These are phyloP conservation scores for Nephrocerus scutellatus DNA, from an alignment of 2,888 invertebrate species.

Conservation along the genomic window DNA sequence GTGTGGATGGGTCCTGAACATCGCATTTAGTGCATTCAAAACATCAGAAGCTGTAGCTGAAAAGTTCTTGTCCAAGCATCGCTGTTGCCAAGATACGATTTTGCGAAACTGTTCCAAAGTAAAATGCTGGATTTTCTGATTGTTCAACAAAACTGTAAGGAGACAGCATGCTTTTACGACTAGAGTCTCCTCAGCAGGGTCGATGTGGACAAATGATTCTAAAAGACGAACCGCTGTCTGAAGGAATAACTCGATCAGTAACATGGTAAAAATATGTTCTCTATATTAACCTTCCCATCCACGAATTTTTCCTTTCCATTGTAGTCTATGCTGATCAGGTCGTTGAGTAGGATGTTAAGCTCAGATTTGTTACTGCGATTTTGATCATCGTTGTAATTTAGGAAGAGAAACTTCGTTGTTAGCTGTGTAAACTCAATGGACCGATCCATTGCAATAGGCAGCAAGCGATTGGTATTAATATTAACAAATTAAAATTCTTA, in stretches of 20 bases:
- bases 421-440: constrained; percentile 22
- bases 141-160: constrained; percentile 51
- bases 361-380: constrained; percentile 49
- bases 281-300: constrained; percentile 22
- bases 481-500: no score
- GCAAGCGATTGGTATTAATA: no score
- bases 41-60: constrained; percentile 25
- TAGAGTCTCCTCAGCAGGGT: constrained; percentile 51
- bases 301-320: constrained; percentile 40
- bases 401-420: constrained; percentile 35
- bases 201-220: constrained; percentile 25
- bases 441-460: constrained; percentile 18
- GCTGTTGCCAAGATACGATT: constrained; percentile 49
- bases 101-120: constrained; percentile 39
- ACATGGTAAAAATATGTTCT: no score
- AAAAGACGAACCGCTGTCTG: constrained; percentile 24
- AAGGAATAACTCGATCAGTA: no score
- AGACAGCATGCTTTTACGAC: constrained; percentile 55
- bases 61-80: constrained; percentile 41
- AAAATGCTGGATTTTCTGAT: constrained; percentile 52
- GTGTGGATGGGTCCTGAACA: constrained; percentile 25
- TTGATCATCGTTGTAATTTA: constrained; percentile 30
- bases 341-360: constrained; percentile 54
- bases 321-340: constrained; percentile 58
- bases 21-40: constrained; percentile 22